Evolutionary conservation across 2,113 vertebrate genomes (phyloP).

Genomic region (Ochotona curzoniae): DNA sequence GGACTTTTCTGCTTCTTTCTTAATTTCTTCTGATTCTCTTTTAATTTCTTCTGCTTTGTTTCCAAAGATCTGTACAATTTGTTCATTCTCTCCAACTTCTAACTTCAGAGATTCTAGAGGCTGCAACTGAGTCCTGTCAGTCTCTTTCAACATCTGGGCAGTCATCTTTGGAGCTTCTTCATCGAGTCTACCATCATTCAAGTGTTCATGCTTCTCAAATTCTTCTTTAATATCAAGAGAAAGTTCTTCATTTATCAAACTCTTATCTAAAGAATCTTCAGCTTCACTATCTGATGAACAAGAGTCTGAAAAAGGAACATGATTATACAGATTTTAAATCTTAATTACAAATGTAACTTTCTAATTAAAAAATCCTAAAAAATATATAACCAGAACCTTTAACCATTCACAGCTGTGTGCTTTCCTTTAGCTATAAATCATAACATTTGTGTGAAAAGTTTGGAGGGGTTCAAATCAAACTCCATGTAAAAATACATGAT

Average conservation of each 20-base stretch:
- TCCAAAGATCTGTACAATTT: constrained; percentile 85
- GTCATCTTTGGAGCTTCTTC: constrained; percentile 87
- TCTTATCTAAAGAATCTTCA: constrained; percentile 89
- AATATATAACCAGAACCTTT: background rate
- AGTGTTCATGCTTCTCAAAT: constrained; percentile 84
- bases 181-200: constrained; percentile 80
- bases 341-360: background rate
- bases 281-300: constrained; percentile 90
- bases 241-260: constrained; percentile 87
- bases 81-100: constrained; percentile 86
- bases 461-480: background rate
- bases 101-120: constrained; percentile 85
- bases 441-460: constrained; percentile 35
- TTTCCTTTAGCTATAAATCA: background rate
- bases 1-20: constrained; percentile 89
- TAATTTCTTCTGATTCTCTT: constrained; percentile 78
- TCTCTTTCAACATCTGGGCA: constrained; percentile 83
- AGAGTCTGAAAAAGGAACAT: constrained; percentile 84
- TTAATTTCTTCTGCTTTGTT: constrained; percentile 83
- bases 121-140: constrained; percentile 84
- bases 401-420: background rate
- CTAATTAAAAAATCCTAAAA: constrained; percentile 22
- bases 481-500: constrained; percentile 3
- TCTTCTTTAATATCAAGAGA: constrained; percentile 83
- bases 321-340: constrained; percentile 10